Percentiles rank a stretch among this genome's conserved stretches.
Evolutionary conservation across 2,113 vertebrate genomes (phyloP).

Genomic region (Lucifuga dentata): DNA sequence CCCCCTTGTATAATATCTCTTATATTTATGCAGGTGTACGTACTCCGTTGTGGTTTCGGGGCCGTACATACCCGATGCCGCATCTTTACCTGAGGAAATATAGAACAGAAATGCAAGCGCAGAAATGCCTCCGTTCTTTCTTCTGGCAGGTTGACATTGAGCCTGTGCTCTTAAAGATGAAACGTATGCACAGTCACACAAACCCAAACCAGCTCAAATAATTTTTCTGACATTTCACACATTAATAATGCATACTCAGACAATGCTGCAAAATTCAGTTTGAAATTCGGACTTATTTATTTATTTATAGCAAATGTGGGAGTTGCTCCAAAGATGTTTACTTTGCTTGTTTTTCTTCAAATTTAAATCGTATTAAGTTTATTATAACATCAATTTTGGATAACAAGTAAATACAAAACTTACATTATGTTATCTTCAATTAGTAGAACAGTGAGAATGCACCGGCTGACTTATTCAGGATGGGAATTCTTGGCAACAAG

Average conservation of each 20-base stretch:
- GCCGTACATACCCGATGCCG: constrained; percentile 16
- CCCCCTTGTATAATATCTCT: background rate
- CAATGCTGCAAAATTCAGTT: constrained; percentile 63
- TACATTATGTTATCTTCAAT: too few relatives aligned
- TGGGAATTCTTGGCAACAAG: too few relatives aligned
- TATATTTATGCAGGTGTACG: constrained; percentile 29
- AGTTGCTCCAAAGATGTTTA: constrained; percentile 30
- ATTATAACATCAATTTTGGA: background rate
- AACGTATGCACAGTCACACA: constrained; percentile 43
- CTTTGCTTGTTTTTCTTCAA: constrained; percentile 40
- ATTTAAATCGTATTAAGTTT: constrained; percentile 31
- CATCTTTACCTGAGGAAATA: constrained; percentile 25
- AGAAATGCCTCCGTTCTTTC: constrained; percentile 43
- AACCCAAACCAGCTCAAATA: constrained; percentile 17
- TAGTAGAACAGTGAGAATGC: too few relatives aligned
- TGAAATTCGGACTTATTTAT: constrained; percentile 54
- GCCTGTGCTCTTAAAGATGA: constrained; percentile 56
- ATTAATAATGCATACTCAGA: constrained; percentile 54
- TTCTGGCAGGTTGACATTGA: constrained; percentile 61
- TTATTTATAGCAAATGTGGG: constrained; percentile 62
- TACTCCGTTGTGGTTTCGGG: constrained; percentile 23
- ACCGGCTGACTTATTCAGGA: too few relatives aligned
- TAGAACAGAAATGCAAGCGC: background rate
- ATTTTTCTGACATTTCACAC: constrained; percentile 34
- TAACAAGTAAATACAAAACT: too few relatives aligned